Conservation (phyloP, 2,888 invertebrate species). For the Drosophila mettleri region DNA sequence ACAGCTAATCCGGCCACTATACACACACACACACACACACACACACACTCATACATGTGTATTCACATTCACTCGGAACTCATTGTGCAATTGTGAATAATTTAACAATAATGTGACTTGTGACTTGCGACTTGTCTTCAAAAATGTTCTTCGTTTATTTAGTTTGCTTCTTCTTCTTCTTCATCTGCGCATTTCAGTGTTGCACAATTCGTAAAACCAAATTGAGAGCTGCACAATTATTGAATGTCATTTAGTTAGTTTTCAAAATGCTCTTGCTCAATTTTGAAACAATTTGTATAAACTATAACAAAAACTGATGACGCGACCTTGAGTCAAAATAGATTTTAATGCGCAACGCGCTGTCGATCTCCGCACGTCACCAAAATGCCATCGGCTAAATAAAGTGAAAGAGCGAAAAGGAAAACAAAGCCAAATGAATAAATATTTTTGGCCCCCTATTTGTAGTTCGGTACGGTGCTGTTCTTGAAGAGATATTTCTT, state of each 20-base stretch:
- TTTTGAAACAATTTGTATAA: conserved; percentile 34
- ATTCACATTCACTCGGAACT: conserved; percentile 18
- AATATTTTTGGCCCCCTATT: conserved; percentile 33
- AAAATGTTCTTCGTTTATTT: conserved; percentile 20
- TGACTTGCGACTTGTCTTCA: conserved; percentile 32
- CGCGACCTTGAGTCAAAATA: conserved; percentile 76
- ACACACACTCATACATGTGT: background rate
- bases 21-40: too few relatives aligned
- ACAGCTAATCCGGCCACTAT: conserved; percentile 60
- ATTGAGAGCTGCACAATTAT: background rate
- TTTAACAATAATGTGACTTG: conserved; percentile 66
- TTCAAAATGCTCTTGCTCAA: background rate
- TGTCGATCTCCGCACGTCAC: conserved; percentile 73
- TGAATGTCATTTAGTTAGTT: background rate
- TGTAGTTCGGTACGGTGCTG: conserved; percentile 13
- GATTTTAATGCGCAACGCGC: conserved; percentile 66
- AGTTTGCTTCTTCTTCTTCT: background rate
- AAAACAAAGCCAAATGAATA: conserved; percentile 28
- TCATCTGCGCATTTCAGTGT: background rate
- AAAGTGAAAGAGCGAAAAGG: background rate
- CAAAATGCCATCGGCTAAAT: conserved; percentile 55
- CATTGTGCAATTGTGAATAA: conserved; percentile 72
- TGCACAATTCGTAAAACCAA: conserved; percentile 3
- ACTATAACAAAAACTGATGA: conserved; percentile 65
- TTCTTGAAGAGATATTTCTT: conserved; percentile 11